A percentile compares a stretch with the other conserved stretches of the same genome.
phyloP scores from a whole-genome alignment of 2,888 invertebrate genomes.

The Philopedon plagiatum region DNA sequence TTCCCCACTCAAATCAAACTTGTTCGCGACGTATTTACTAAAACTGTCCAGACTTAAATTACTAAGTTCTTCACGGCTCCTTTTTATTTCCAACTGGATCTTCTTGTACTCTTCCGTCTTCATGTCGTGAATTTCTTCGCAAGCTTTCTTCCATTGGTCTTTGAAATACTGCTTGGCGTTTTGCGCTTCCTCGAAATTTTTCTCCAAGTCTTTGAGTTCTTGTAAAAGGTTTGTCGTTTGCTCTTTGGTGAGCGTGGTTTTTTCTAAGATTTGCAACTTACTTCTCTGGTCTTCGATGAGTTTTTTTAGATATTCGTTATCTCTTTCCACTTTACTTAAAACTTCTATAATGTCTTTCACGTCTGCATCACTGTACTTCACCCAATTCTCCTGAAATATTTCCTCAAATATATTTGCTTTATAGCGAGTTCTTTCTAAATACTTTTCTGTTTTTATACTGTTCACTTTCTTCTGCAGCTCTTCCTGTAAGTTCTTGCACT shows the following conservation, averaged over 20 bases:
- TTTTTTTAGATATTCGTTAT: slow-evolving; percentile 62
- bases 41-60: slow-evolving; percentile 56
- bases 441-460: slow-evolving; percentile 53
- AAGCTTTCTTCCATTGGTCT: slow-evolving; percentile 77
- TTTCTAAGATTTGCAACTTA: slow-evolving; percentile 69
- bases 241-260: slow-evolving; percentile 76
- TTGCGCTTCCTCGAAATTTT: slow-evolving; percentile 76
- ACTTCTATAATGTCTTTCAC: slow-evolving; percentile 62
- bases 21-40: slow-evolving; percentile 28
- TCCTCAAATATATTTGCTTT: slow-evolving; percentile 55
- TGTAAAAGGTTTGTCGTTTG: slow-evolving; percentile 78
- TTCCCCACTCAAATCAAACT: slow-evolving; percentile 18
- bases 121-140: slow-evolving; percentile 76
- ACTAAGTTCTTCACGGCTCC: slow-evolving; percentile 65
- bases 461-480: slow-evolving; percentile 73
- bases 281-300: slow-evolving; percentile 61
- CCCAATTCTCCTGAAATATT: slow-evolving; percentile 60
- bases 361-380: slow-evolving; percentile 59
- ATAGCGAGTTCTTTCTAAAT: slow-evolving; percentile 54
- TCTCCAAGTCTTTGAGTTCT: slow-evolving; percentile 77
- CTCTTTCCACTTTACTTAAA: slow-evolving; percentile 63
- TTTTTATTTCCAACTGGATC: slow-evolving; percentile 71
- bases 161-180: slow-evolving; percentile 83
- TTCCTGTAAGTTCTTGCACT: slow-evolving; percentile 74
- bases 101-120: slow-evolving; percentile 73